Percentiles rank a stretch among this genome's conserved stretches.
These are phyloP conservation scores for Ectemnius lituratus DNA, from an alignment of 2,888 invertebrate genomes.

Conservation along the genomic window DNA sequence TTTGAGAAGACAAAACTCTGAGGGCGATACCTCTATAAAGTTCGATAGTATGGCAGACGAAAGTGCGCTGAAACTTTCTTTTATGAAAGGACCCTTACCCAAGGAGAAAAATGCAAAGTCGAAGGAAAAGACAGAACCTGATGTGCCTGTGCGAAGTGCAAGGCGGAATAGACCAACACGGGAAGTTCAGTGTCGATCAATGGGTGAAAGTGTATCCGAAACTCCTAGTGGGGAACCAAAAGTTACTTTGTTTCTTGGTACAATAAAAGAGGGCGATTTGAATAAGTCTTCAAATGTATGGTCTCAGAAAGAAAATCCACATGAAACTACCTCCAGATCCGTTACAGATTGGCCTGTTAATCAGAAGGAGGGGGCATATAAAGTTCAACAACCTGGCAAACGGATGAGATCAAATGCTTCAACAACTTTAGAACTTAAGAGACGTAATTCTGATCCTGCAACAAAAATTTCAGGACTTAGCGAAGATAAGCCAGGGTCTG, in stretches of 20 bases:
- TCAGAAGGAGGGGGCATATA: slow-evolving; percentile 66
- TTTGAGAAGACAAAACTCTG: slow-evolving; percentile 73
- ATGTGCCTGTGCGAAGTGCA: slow-evolving; percentile 75
- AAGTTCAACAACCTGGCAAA: slow-evolving; percentile 72
- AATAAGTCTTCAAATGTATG: slow-evolving; percentile 67
- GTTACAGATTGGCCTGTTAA: slow-evolving; percentile 75
- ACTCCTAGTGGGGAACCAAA: slow-evolving; percentile 62
- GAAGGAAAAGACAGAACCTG: slow-evolving; percentile 72
- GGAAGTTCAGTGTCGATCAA: slow-evolving; percentile 75
- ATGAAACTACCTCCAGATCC: slow-evolving; percentile 64
- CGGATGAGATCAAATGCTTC: slow-evolving; percentile 76
- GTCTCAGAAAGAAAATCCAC: slow-evolving; percentile 63
- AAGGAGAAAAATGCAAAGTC: slow-evolving; percentile 59
- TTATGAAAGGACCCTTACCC: slow-evolving; percentile 41
- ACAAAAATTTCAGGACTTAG: slow-evolving; percentile 79
- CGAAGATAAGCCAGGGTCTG: slow-evolving; percentile 78
- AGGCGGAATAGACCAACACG: slow-evolving; percentile 73
- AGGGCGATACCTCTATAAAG: slow-evolving; percentile 69
- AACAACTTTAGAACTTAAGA: slow-evolving; percentile 79
- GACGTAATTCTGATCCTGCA: slow-evolving; percentile 88
- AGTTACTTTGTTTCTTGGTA: slow-evolving; percentile 70
- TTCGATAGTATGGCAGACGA: slow-evolving; percentile 59
- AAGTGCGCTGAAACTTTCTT: slow-evolving; percentile 34
- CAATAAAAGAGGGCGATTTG: slow-evolving; percentile 74
- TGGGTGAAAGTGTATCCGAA: slow-evolving; percentile 74